Evolutionary conservation across 2,797 vertebrate species (phyloP).

Genomic region (Parotocinclus haroldoi): DNA sequence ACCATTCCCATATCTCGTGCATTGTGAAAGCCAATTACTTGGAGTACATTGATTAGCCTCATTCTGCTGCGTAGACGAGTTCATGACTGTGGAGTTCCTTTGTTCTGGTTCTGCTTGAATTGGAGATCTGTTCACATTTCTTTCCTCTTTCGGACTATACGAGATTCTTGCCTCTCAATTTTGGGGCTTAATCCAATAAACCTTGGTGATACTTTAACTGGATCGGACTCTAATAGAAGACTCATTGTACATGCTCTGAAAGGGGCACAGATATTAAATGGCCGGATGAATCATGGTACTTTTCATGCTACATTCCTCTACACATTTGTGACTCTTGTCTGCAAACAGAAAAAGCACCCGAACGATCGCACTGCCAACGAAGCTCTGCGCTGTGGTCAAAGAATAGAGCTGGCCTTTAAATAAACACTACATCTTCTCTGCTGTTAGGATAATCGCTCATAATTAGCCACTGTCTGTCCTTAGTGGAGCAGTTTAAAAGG

Average conservation of each 20-base stretch:
- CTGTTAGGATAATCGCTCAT: conserved; percentile 33
- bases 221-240: conserved; percentile 62
- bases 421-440: conserved; percentile 20
- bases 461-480: conserved; percentile 31
- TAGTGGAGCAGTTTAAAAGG: conserved; percentile 28
- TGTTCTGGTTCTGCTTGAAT: too few relatives aligned
- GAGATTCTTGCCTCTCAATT: too few relatives aligned
- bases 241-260: conserved; percentile 67
- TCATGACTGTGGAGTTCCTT: too few relatives aligned
- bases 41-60: too few relatives aligned
- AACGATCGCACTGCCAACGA: not conserved
- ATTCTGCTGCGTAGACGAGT: too few relatives aligned
- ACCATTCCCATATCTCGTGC: too few relatives aligned
- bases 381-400: conserved; percentile 6
- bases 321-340: conserved; percentile 45
- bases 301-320: conserved; percentile 61
- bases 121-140: too few relatives aligned
- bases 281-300: conserved; percentile 66
- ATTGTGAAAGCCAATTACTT: too few relatives aligned
- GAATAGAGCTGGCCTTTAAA: conserved; percentile 27
- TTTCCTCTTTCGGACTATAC: conserved; percentile 53
- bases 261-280: conserved; percentile 54
- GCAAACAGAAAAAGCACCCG: conserved; percentile 14
- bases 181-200: conserved; percentile 67
- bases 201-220: conserved; percentile 66